These are phyloP conservation scores for Trematocara nigrifrons DNA, from an alignment of 2,113 vertebrate genomes.

Conservation along the genomic window DNA sequence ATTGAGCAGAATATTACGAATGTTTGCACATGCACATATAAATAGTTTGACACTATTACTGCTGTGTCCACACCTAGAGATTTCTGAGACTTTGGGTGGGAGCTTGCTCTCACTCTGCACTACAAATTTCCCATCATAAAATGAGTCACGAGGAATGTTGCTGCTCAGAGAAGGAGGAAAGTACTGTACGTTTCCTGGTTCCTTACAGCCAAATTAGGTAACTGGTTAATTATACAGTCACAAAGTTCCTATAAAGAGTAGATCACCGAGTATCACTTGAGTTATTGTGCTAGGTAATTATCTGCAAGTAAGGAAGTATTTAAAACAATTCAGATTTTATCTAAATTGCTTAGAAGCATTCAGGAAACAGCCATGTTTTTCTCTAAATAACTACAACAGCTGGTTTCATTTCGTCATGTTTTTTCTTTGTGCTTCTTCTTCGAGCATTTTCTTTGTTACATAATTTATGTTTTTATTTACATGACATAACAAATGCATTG, in stretches of 20 bases:
- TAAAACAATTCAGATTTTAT: neutral
- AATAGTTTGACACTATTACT: neutral
- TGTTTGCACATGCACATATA: neutral
- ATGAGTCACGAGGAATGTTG: neutral
- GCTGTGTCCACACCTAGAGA: neutral
- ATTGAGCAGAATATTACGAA: neutral
- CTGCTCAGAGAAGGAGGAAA: neutral
- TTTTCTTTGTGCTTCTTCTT: neutral
- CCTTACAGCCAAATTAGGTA: neutral
- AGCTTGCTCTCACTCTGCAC: neutral
- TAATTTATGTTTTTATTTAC: no score
- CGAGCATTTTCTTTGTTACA: neutral
- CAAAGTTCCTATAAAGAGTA: neutral
- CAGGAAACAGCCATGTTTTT: neutral
- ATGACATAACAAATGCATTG: neutral
- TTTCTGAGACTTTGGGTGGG: neutral
- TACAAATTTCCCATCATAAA: neutral
- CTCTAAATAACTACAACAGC: neutral
- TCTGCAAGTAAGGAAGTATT: neutral
- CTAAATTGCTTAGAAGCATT: neutral
- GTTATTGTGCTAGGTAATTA: neutral
- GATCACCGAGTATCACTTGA: neutral
- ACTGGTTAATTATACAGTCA: neutral
- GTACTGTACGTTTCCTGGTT: neutral
- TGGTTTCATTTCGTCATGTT: neutral